A percentile compares a stretch with the other conserved stretches of the same genome.
These are phyloP conservation scores for Linnaemya tessellans DNA, from an alignment of 2,888 invertebrate species.

Conservation along the genomic window DNA sequence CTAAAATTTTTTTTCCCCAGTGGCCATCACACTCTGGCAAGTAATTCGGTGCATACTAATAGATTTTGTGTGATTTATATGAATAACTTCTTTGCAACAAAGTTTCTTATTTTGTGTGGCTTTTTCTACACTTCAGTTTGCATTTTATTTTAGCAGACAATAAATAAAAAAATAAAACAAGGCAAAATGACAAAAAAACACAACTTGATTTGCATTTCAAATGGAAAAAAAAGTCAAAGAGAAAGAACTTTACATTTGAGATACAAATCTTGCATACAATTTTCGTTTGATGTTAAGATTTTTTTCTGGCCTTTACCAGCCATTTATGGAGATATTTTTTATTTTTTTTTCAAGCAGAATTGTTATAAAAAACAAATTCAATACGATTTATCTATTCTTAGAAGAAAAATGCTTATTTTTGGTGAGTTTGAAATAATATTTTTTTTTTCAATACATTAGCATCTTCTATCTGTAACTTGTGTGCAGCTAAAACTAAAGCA, in stretches of 20 bases:
- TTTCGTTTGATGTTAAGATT: constrained; percentile 56
- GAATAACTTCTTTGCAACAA: constrained; percentile 36
- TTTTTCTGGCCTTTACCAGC: constrained; percentile 15
- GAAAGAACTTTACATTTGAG: constrained; percentile 30
- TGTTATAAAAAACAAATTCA: constrained; percentile 23
- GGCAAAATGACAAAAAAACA: background rate
- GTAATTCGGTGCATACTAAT: constrained; percentile 63
- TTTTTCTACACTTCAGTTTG: constrained; percentile 19
- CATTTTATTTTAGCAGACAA: constrained; percentile 34
- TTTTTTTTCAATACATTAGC: constrained; percentile 20
- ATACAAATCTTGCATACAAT: constrained; percentile 53
- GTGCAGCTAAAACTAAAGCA: background rate
- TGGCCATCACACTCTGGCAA: constrained; percentile 9
- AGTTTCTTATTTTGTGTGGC: background rate
- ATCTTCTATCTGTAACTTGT: background rate
- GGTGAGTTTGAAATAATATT: constrained; percentile 45
- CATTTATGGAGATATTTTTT: constrained; percentile 40
- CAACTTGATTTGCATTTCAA: constrained; percentile 54
- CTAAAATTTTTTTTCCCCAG: background rate
- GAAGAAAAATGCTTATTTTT: constrained; percentile 55
- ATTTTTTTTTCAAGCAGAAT: background rate
- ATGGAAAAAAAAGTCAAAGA: constrained; percentile 4
- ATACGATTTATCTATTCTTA: constrained; percentile 63
- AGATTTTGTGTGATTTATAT: constrained; percentile 63
- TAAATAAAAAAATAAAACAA: background rate